Evolutionary conservation across 2,113 vertebrate species (phyloP).

Genomic region (Xenopus tropicalis): UCB_Xtro_10.0 CM004444.2:55937001-55937500

Average conservation of each 20-base stretch:
- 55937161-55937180: constrained; percentile 32
- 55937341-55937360: too few relatives aligned
- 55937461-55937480: too few relatives aligned
- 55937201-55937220: constrained; percentile 46
- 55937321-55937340: too few relatives aligned
- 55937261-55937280: constrained; percentile 48
- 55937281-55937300: constrained; percentile 53
- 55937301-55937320: too few relatives aligned
- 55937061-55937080: constrained; percentile 28
- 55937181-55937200: constrained; percentile 55
- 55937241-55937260: constrained; percentile 47
- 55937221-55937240: constrained; percentile 48
- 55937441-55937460: too few relatives aligned
- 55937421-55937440: too few relatives aligned
- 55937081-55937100: constrained; percentile 53
- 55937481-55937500: too few relatives aligned
- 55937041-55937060: constrained; percentile 58
- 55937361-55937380: too few relatives aligned
- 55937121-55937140: constrained; percentile 48
- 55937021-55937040: constrained; percentile 42
- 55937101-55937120: constrained; percentile 59
- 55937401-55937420: too few relatives aligned
- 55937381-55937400: too few relatives aligned
- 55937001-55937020: constrained; percentile 49
- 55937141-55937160: constrained; percentile 57